Evolutionary conservation across 1,140 invertebrate species (phyloP), one percentile per base, ranked within the genome.

Genomic region (Neodiprion lecontei): DNA sequence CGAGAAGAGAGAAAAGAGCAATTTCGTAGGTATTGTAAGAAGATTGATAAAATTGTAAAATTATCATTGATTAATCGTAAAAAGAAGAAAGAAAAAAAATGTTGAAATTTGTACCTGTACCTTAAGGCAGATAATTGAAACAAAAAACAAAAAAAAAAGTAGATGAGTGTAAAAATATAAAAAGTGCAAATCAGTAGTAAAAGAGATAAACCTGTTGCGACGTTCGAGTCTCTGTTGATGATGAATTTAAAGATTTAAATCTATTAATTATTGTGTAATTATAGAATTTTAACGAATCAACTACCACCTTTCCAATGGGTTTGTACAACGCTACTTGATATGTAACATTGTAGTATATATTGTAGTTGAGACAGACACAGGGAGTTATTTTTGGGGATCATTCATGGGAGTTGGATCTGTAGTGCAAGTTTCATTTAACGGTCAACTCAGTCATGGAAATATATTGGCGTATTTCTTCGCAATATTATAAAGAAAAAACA

Each of bases 51-150:
- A 61, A 61, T 61, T 61, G 4, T 61, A 12, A 61, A 9, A 17
- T 61, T 61, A 9, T 14, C 11, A 12, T 12, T 5, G 9, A 61
- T 14, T 61, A 61, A 61, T 61, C 53, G 28, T 61, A 61, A 61
- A 61, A 12, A 8, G n/a, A 61, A 14, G 53, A 69, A 70, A 69
- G 21, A 67, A 73, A 74, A 67, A 77, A 78, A 75, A 70, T 53
- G 17, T 78, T 77, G 72, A 81, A 82, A 80, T 77, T 77, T 82
- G 79, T 83, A 82, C 82, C 82, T 82, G 80, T 79, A 79, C 79
- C 75, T 76, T 80, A 80, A 80, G 80, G 77, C 75, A 75, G 80
- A 75, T 79, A 78, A 77, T 50, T 17, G 71, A 69, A 48, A 70
- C 47, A 75, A 53, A 69, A 66, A 72, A 73, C 21, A 70, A 21